Conservation (phyloP, 1,140 invertebrate genomes). For the Achatina immaculata region DNA sequence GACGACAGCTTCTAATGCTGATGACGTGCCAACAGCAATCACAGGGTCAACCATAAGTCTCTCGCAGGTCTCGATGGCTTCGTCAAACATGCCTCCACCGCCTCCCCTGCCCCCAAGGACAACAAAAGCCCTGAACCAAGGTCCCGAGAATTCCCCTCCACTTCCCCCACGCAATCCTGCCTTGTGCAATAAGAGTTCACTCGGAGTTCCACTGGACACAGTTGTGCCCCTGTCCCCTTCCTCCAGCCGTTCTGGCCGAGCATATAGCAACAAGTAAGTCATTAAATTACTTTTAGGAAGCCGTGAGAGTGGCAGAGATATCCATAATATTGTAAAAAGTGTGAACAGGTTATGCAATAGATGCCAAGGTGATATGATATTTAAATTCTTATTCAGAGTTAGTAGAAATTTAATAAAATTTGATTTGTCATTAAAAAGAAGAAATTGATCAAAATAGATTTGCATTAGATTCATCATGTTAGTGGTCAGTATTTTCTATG, state of each 20-base stretch:
- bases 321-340: too few relatives aligned
- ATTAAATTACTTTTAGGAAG: background rate
- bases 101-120: constrained; percentile 31
- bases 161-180: constrained; percentile 31
- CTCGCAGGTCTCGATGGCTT: background rate
- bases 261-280: constrained; percentile 21
- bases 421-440: too few relatives aligned
- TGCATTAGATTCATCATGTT: too few relatives aligned
- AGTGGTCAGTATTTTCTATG: too few relatives aligned
- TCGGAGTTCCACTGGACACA: constrained; percentile 27
- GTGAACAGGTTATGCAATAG: too few relatives aligned
- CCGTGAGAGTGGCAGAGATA: background rate
- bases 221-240: constrained; percentile 30
- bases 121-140: constrained; percentile 11
- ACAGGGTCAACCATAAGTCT: background rate
- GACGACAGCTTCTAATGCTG: background rate
- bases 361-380: too few relatives aligned
- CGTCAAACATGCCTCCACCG: constrained; percentile 22
- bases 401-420: too few relatives aligned
- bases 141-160: constrained; percentile 30
- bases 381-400: too few relatives aligned
- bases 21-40: background rate
- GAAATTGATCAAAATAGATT: too few relatives aligned
- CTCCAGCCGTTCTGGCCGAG: background rate
- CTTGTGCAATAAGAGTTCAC: constrained; percentile 9